A percentile compares a stretch with the other conserved stretches of the same genome.
phyloP scores from a whole-genome alignment of 2,113 vertebrate species.

The Bos taurus region ARS-UCD2.0 NC_037346.1:56138501-56139000 shows the following conservation, averaged over 20 bases:
- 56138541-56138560: neutral
- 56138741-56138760: too few species aligned
- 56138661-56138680: neutral
- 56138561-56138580: neutral
- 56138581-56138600: neutral
- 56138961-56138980: constrained; percentile 58
- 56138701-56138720: neutral
- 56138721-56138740: neutral
- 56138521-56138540: too few species aligned
- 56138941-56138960: constrained; percentile 60
- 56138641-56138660: too few species aligned
- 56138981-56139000: constrained; percentile 63
- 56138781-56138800: constrained; percentile 5
- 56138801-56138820: constrained; percentile 2
- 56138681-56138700: neutral
- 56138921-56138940: constrained; percentile 74
- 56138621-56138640: fast-evolving
- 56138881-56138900: constrained; percentile 71
- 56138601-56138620: neutral
- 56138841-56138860: constrained; percentile 60
- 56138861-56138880: constrained; percentile 64
- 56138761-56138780: neutral
- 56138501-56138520: neutral
- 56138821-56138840: constrained; percentile 59
- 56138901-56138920: constrained; percentile 70